Percentiles rank a stretch among this genome's conserved stretches.
Evolutionary conservation across 1,140 invertebrate species (phyloP).

Genomic region (Drosophila mojavensis): DNA sequence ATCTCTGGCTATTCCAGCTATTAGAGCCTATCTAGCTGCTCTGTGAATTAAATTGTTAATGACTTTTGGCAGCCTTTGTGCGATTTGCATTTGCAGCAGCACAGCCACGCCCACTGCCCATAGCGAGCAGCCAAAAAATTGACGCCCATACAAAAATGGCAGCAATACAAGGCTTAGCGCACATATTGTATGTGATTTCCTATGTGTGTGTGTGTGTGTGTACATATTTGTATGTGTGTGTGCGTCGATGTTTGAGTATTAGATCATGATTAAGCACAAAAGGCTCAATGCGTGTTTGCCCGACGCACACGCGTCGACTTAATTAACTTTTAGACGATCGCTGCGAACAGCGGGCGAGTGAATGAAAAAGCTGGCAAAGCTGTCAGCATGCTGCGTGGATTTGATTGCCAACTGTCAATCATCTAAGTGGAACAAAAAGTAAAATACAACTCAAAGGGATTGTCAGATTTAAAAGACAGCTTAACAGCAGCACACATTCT

Average conservation of each 20-base stretch:
- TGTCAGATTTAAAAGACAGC: constrained; percentile 16
- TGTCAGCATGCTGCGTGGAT: constrained; percentile 7
- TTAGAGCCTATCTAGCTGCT: too few relatives aligned
- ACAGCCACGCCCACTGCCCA: background rate
- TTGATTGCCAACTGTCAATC: constrained; percentile 36
- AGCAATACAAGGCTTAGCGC: background rate
- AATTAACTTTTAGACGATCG: constrained; percentile 44
- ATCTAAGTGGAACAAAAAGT: constrained; percentile 24
- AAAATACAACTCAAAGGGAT: constrained; percentile 26
- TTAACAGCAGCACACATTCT: constrained; percentile 23
- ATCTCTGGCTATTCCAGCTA: too few relatives aligned
- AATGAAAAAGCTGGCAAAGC: constrained; percentile 3
- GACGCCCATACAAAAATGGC: background rate
- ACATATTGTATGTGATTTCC: background rate
- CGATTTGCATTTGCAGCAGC: too few relatives aligned
- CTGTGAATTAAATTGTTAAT: constrained; percentile 26
- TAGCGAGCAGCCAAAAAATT: background rate
- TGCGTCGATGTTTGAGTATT: constrained; percentile 26
- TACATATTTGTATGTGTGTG: background rate
- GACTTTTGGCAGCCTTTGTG: background rate
- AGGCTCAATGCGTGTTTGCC: constrained; percentile 29
- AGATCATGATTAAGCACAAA: constrained; percentile 30
- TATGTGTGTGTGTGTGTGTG: background rate
- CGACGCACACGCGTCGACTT: constrained; percentile 24
- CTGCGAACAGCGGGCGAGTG: constrained; percentile 3